Conservation (phyloP, 2,888 invertebrate species). For the Chloroclysta siterata region DNA sequence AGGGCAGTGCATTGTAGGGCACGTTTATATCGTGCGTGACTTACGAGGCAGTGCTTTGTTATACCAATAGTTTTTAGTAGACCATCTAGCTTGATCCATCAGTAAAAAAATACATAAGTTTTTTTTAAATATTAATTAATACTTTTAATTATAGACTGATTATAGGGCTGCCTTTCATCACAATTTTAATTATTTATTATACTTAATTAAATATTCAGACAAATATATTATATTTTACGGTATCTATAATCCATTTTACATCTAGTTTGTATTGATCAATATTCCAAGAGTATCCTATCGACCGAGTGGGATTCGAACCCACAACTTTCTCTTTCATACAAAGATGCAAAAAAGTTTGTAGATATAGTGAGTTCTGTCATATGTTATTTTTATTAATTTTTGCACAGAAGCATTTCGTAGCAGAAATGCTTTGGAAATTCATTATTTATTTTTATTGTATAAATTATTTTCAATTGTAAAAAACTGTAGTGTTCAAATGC, state of each 20-base stretch:
- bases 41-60: too few relatives aligned
- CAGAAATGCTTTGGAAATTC: background rate
- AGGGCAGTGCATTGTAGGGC: too few relatives aligned
- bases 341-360: background rate
- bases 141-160: slow-evolving; percentile 7
- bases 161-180: background rate
- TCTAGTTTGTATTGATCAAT: background rate
- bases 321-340: background rate
- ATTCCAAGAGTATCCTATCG: background rate
- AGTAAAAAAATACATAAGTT: background rate
- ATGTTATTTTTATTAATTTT: background rate
- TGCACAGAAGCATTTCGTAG: background rate
- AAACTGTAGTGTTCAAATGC: background rate
- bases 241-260: background rate
- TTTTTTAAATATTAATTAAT: background rate
- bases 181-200: slow-evolving; percentile 1
- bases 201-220: background rate
- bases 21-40: too few relatives aligned
- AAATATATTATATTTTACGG: background rate
- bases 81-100: too few relatives aligned
- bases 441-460: background rate
- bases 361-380: background rate
- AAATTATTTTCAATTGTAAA: background rate
- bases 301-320: background rate
- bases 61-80: too few relatives aligned